Conservation (phyloP, 1,140 invertebrate genomes). For the Philotrypesis tridentata region DNA sequence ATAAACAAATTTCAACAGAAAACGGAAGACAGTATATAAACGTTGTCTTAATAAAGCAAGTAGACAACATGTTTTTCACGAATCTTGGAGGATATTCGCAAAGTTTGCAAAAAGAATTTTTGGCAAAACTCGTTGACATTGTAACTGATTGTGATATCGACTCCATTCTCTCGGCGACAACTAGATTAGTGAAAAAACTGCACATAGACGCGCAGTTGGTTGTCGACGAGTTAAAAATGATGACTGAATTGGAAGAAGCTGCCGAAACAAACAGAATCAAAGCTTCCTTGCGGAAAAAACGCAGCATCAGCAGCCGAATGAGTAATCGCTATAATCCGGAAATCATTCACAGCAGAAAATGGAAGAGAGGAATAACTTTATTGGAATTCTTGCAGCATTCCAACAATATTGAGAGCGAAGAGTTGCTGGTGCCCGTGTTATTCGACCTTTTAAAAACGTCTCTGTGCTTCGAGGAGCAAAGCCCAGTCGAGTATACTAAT, state of each 20-base stretch:
- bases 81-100: slow-evolving; percentile 52
- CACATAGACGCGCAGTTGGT: slow-evolving; percentile 79
- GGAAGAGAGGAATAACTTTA: slow-evolving; percentile 85
- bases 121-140: slow-evolving; percentile 66
- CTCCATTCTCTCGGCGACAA: slow-evolving; percentile 76
- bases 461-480: slow-evolving; percentile 86
- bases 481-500: slow-evolving; percentile 90
- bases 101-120: slow-evolving; percentile 61
- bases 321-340: slow-evolving; percentile 66
- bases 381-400: slow-evolving; percentile 92
- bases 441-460: slow-evolving; percentile 89
- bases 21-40: slow-evolving; percentile 49
- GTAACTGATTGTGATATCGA: slow-evolving; percentile 66
- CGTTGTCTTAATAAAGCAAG: slow-evolving; percentile 71
- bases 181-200: slow-evolving; percentile 82
- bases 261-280: slow-evolving; percentile 48
- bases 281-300: slow-evolving; percentile 54
- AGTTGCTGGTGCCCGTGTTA: slow-evolving; percentile 80
- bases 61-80: slow-evolving; percentile 74
- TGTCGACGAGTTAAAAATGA: slow-evolving; percentile 76
- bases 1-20: slow-evolving; percentile 51
- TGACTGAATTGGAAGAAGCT: slow-evolving; percentile 68
- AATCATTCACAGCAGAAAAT: slow-evolving; percentile 78
- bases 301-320: slow-evolving; percentile 63
- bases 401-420: slow-evolving; percentile 79